Evolutionary conservation across 2,797 vertebrate genomes (phyloP).

Genomic region (Propithecus perrieri): DNA sequence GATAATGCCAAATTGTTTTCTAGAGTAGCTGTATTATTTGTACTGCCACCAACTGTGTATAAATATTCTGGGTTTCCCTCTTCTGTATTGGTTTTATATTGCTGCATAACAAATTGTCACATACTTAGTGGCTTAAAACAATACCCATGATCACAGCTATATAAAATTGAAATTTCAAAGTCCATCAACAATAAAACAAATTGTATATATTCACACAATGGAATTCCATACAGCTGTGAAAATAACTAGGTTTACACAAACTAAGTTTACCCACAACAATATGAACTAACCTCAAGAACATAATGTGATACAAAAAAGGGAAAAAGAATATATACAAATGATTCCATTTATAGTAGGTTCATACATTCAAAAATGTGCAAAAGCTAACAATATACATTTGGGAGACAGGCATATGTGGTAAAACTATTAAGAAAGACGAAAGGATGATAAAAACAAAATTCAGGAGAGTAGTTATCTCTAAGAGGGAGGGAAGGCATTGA

Average conservation of each 20-base stretch:
- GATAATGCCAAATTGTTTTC: too few relatives aligned
- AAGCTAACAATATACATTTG: background rate
- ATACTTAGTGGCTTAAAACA: too few relatives aligned
- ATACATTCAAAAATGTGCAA: background rate
- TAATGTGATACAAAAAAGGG: background rate
- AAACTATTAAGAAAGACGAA: background rate
- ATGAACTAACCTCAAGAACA: background rate
- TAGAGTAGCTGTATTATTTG: too few relatives aligned
- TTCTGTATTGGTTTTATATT: too few relatives aligned
- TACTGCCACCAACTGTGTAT: too few relatives aligned
- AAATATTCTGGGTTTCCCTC: too few relatives aligned
- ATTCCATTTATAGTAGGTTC: background rate
- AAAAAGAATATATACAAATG: background rate
- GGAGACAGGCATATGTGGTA: background rate
- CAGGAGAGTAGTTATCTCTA: background rate
- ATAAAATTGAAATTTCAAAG: conserved; percentile 26
- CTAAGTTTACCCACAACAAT: background rate
- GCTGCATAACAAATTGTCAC: too few relatives aligned
- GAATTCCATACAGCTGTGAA: background rate
- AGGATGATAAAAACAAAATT: background rate
- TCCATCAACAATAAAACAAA: background rate
- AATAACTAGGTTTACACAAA: background rate
- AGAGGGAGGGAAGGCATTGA: background rate
- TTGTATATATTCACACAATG: background rate
- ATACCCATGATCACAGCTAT: too few relatives aligned